Evolutionary conservation across 2,797 vertebrate genomes (phyloP).

Genomic region (Rhodeus uyekii): DNA sequence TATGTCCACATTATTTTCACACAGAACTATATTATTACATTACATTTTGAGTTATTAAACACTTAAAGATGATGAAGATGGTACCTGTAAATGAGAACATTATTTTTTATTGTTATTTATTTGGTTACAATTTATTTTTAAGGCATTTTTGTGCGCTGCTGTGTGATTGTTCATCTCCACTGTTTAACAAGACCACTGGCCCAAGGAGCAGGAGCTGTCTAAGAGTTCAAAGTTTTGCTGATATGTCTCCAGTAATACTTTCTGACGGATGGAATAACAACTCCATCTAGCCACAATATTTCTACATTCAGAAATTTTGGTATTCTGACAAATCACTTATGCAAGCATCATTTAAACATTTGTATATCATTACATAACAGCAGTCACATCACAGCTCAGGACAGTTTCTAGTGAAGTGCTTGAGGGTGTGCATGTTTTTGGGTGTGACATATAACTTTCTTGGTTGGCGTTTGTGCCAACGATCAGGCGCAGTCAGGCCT

Average conservation of each 20-base stretch:
- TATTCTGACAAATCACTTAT: not conserved
- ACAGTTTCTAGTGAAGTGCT: not conserved
- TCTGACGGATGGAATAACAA: not conserved
- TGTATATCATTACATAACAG: not conserved
- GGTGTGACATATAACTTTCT: not conserved
- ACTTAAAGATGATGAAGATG: not conserved
- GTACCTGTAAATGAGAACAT: not conserved
- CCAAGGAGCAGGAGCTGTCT: too few species aligned
- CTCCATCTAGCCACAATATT: not conserved
- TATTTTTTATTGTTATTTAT: not conserved
- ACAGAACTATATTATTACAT: not conserved
- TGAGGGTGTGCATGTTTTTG: not conserved
- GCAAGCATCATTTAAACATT: not conserved
- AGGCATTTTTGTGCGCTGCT: not conserved
- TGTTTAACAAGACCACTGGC: not conserved
- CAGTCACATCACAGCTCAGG: not conserved
- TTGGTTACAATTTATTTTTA: not conserved
- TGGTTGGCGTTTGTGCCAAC: not conserved
- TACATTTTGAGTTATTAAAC: not conserved
- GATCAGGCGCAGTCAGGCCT: not conserved
- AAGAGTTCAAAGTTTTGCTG: not conserved
- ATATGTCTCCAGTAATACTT: not conserved
- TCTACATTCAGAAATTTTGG: not conserved
- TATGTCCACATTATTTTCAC: not conserved
- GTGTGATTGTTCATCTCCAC: too few species aligned